Base-by-base conservation (phyloP, 2,113 vertebrate genomes). In the Pitta sordida region DNA sequence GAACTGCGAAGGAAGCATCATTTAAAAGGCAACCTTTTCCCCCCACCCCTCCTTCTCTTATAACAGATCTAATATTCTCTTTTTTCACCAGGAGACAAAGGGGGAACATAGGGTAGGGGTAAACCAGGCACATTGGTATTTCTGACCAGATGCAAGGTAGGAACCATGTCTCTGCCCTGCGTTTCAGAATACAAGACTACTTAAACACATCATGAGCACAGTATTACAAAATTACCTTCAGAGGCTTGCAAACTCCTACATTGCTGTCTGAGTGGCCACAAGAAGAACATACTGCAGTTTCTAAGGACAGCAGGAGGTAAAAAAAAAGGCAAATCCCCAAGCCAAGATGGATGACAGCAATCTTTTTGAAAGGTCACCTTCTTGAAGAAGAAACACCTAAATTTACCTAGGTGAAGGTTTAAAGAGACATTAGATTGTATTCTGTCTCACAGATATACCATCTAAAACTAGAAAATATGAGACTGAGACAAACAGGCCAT, bases 341-440 rank as follows among this genome's bases (percentile, higher is more conserved):
- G 51, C 6, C 49, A 68, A 92, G 34, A 27, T 0, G 6, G 43
- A 49, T 56, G n/a, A 76, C 13, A 69, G 15, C 0, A 1, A 67
- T 11, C 1, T 2, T 73, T 95, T 71, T 74, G 29, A 69, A 89
- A 90, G 65, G 53, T 64, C 58, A 64, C 32, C 5, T 76, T 62
- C 24, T 63, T 77, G 51, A 83, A 64, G 37, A 80, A 32, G 27
- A 90, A 73, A 27, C 34, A 58, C 53, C 58, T 80, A 30, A n/a
- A 26, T 56, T 70, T 87, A 55, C 32, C 4, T 7, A 62, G 21
- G 6, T 30, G 34, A 76, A 84, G 26, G 20, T 30, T 27, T 73
- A 77, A 70, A 34, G 49, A 83, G 41, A 41, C 44, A 24, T 21
- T 52, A 48, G 52, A 64, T n/a, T 56, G 6, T 53, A 10, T 64